A percentile compares a stretch with the other conserved stretches of the same genome.
Conservation (phyloP, 2,797 vertebrate genomes). For the Ambastaia sidthimunki region DNA sequence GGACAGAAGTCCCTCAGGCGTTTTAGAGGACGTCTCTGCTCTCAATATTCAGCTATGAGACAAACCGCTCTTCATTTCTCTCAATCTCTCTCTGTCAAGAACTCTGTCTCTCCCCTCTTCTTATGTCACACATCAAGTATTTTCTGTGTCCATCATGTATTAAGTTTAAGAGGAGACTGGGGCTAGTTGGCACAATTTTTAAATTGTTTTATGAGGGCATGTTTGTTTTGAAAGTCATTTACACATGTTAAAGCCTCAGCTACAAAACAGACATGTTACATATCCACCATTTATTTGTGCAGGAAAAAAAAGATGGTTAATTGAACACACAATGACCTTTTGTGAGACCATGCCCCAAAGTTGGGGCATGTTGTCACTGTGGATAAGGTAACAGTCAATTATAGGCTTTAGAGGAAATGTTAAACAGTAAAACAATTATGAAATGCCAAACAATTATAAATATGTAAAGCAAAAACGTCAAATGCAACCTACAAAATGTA, state of each 20-base stretch:
- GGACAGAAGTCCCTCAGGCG: constrained; percentile 65
- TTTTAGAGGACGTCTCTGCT: constrained; percentile 61
- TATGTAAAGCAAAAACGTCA: not conserved
- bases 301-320: not conserved
- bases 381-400: not conserved
- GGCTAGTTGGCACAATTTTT: constrained; percentile 3
- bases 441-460: not conserved
- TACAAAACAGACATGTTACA: not conserved
- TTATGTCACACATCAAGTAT: constrained; percentile 29
- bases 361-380: not conserved
- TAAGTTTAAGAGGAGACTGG: not conserved
- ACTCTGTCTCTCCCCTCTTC: constrained; percentile 38
- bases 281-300: not conserved
- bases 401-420: not conserved
- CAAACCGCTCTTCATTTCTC: constrained; percentile 51
- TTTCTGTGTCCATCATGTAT: constrained; percentile 17
- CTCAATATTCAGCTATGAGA: constrained; percentile 54
- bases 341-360: not conserved
- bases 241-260: not conserved
- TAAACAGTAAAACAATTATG: not conserved
- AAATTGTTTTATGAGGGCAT: not conserved
- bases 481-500: not conserved
- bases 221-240: not conserved
- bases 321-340: not conserved
- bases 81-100: constrained; percentile 42